Conservation (phyloP, 2,888 invertebrate genomes). For the Panzeria rudis region DNA sequence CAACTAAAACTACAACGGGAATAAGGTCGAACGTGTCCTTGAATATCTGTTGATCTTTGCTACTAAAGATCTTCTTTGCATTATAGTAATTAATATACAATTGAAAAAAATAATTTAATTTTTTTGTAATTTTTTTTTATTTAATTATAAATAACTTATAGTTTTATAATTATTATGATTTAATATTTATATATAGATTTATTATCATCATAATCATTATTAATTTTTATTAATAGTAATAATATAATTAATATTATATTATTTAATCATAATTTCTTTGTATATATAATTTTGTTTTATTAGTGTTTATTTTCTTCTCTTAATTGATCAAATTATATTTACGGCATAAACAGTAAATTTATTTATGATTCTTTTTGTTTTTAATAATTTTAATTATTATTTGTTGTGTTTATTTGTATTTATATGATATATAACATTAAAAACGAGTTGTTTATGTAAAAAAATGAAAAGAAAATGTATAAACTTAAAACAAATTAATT, state of each 20-base stretch:
- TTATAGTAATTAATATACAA: too few species aligned
- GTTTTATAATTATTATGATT: constrained; percentile 81
- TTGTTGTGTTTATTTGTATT: constrained; percentile 48
- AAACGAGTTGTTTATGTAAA: constrained; percentile 64
- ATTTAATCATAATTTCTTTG: constrained; percentile 49
- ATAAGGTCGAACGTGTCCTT: too few species aligned
- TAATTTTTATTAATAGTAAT: constrained; percentile 69
- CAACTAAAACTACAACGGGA: too few species aligned
- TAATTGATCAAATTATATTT: constrained; percentile 72
- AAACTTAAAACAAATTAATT: constrained; percentile 64
- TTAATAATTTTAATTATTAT: constrained; percentile 9
- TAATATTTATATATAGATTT: constrained; percentile 74
- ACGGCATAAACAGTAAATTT: constrained; percentile 74
- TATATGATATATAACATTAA: constrained; percentile 69
- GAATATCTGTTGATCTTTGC: too few species aligned
- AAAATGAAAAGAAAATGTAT: constrained; percentile 50
- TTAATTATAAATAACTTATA: constrained; percentile 84
- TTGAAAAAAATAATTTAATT: too few species aligned
- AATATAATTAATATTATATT: constrained; percentile 65
- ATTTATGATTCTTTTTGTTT: constrained; percentile 68
- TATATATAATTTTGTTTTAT: constrained; percentile 62
- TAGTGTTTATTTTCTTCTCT: constrained; percentile 63
- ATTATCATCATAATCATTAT: constrained; percentile 70
- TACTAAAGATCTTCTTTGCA: too few species aligned
- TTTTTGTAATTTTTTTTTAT: constrained; percentile 80